These are phyloP conservation scores for Pomatostomus ruficeps DNA, from an alignment of 2,113 vertebrate genomes.

Conservation along the genomic window DNA sequence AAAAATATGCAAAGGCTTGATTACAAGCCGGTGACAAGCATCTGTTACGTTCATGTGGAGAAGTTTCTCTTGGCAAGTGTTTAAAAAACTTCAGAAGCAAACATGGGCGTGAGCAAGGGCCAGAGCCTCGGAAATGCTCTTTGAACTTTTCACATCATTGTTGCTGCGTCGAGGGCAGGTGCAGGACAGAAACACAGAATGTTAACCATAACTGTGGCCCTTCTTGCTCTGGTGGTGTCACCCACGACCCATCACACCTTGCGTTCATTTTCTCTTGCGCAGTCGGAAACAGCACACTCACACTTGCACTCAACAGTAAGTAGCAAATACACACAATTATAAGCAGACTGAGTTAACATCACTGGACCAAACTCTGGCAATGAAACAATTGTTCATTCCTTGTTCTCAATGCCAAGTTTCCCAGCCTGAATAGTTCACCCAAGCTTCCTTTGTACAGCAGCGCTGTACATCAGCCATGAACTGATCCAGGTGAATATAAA, in stretches of 20 bases:
- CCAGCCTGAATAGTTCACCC: not conserved
- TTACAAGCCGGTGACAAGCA: rapidly evolving
- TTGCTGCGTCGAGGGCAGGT: not conserved
- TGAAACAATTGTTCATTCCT: not conserved
- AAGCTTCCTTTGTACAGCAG: not conserved
- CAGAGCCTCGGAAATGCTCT: not conserved
- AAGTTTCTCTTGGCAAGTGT: not conserved
- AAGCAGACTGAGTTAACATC: not conserved
- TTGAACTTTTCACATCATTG: not conserved
- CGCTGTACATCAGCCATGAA: not conserved
- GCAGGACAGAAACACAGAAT: not conserved
- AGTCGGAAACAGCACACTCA: not conserved
- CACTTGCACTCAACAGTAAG: not conserved
- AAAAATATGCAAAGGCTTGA: not conserved
- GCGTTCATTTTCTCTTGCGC: rapidly evolving
- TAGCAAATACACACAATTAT: not conserved
- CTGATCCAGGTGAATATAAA: not conserved
- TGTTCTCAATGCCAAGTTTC: not conserved
- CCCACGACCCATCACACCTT: not conserved
- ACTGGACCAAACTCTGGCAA: not conserved
- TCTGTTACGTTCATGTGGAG: not conserved
- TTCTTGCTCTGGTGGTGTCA: not conserved
- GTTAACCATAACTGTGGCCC: not conserved
- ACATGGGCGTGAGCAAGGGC: not conserved
- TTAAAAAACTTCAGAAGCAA: not conserved